These are phyloP conservation scores for Zaprionus africanus DNA, from an alignment of 1,140 invertebrate genomes.

Conservation along the genomic window DNA sequence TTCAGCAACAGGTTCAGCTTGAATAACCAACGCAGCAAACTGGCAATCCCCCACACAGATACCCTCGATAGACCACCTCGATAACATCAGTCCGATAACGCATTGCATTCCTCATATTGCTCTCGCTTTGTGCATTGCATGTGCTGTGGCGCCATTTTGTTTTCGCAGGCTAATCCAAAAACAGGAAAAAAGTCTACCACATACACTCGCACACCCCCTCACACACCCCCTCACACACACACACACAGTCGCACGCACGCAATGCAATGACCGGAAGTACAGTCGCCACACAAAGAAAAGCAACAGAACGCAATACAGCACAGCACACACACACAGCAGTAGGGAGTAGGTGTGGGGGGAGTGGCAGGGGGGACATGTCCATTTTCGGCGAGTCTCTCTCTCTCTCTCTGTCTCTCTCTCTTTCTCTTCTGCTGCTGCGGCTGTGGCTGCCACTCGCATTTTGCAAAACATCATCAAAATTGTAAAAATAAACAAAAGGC, in stretches of 20 bases:
- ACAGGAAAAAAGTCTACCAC: conserved; percentile 2
- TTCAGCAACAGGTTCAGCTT: too few relatives aligned
- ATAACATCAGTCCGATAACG: background rate
- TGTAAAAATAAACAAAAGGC: conserved; percentile 83
- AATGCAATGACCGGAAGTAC: conserved; percentile 55
- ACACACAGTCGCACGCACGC: conserved; percentile 11
- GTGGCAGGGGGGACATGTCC: conserved; percentile 28
- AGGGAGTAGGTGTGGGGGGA: background rate
- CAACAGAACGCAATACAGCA: conserved; percentile 29
- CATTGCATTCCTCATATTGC: background rate
- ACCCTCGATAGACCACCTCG: background rate
- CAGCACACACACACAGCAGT: background rate
- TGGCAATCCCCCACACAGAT: too few relatives aligned
- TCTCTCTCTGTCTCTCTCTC: conserved; percentile 13
- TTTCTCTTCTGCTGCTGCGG: conserved; percentile 36
- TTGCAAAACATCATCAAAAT: conserved; percentile 82
- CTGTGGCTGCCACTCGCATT: conserved; percentile 72
- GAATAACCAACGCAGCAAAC: too few relatives aligned
- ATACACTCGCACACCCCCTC: background rate
- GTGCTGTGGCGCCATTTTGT: conserved; percentile 1
- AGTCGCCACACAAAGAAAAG: conserved; percentile 44
- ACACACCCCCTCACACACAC: background rate
- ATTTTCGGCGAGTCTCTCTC: conserved; percentile 36
- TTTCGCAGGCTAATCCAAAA: conserved; percentile 1
- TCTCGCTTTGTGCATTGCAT: background rate